Conservation (phyloP, 2,797 vertebrate genomes). For the Vultur gryphus region DNA sequence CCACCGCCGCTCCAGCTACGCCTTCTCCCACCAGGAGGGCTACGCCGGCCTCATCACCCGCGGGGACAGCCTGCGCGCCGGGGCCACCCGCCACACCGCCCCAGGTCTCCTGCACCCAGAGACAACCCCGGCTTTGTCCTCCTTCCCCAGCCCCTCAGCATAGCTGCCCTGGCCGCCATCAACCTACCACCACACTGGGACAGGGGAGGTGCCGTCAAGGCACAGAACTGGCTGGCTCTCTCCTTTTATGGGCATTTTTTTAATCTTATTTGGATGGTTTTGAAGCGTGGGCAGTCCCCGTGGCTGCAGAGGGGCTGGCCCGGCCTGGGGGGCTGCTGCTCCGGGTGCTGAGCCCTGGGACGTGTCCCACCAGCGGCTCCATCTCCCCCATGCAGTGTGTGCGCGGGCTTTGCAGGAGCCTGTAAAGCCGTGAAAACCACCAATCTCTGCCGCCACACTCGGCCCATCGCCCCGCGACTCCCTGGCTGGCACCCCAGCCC, state of each 20-base stretch:
- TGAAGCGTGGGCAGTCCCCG: background rate
- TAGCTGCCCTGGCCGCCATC: background rate
- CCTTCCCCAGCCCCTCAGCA: fast-evolving
- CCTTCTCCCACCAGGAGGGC: conserved; percentile 82
- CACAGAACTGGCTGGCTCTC: fast-evolving
- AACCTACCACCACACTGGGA: fast-evolving
- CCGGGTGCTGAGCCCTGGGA: fast-evolving
- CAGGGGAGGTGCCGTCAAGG: background rate
- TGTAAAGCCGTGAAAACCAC: fast-evolving
- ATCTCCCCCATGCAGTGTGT: fast-evolving
- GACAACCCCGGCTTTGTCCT: fast-evolving
- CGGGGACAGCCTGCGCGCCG: conserved; percentile 43
- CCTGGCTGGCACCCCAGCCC: background rate
- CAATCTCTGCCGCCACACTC: fast-evolving
- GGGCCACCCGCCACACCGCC: fast-evolving
- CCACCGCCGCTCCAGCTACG: conserved; percentile 80
- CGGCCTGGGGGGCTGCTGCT: background rate
- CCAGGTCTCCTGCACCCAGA: fast-evolving
- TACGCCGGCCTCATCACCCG: conserved; percentile 75
- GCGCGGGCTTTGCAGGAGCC: fast-evolving
- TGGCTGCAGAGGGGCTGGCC: background rate
- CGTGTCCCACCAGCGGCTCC: background rate
- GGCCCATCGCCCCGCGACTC: fast-evolving
- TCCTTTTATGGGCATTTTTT: background rate
- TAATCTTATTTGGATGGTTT: fast-evolving